Conservation (phyloP, 2,888 invertebrate genomes). For the Pterostichus niger region DNA sequence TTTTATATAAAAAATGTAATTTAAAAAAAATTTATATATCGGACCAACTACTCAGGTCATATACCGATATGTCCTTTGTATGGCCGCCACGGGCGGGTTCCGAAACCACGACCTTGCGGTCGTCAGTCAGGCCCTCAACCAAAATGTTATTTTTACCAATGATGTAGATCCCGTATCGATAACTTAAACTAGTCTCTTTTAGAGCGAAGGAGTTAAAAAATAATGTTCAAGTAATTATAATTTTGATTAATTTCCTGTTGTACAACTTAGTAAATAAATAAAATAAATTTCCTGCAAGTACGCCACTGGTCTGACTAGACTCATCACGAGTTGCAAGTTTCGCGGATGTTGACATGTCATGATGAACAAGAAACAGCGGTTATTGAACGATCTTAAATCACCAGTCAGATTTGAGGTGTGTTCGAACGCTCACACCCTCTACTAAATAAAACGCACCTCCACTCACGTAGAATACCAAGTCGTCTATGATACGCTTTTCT, state of each 20-base stretch:
- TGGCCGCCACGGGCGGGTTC: too few relatives aligned
- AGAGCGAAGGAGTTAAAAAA: too few relatives aligned
- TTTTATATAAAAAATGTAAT: too few relatives aligned
- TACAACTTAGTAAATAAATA: not conserved
- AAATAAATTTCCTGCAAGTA: not conserved
- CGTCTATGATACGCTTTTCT: not conserved
- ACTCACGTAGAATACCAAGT: not conserved
- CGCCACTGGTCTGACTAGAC: conserved; percentile 30
- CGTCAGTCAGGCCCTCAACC: too few relatives aligned
- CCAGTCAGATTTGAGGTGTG: not conserved
- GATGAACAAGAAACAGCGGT: not conserved
- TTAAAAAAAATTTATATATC: too few relatives aligned
- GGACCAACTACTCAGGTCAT: too few relatives aligned
- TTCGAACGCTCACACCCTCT: conserved; percentile 1
- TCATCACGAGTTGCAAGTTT: conserved; percentile 26
- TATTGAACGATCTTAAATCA: conserved; percentile 19
- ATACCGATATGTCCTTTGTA: too few relatives aligned
- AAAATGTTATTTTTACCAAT: too few relatives aligned
- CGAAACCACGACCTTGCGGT: too few relatives aligned
- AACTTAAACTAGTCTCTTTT: too few relatives aligned
- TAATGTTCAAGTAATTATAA: too few relatives aligned
- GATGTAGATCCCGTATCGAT: too few relatives aligned
- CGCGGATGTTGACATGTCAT: conserved; percentile 53
- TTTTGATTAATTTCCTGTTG: not conserved
- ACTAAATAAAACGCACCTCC: not conserved